A percentile compares a stretch with the other conserved stretches of the same genome.
Evolutionary conservation across 2,797 vertebrate genomes (phyloP).

Genomic region (Enteromius viviparus): DNA sequence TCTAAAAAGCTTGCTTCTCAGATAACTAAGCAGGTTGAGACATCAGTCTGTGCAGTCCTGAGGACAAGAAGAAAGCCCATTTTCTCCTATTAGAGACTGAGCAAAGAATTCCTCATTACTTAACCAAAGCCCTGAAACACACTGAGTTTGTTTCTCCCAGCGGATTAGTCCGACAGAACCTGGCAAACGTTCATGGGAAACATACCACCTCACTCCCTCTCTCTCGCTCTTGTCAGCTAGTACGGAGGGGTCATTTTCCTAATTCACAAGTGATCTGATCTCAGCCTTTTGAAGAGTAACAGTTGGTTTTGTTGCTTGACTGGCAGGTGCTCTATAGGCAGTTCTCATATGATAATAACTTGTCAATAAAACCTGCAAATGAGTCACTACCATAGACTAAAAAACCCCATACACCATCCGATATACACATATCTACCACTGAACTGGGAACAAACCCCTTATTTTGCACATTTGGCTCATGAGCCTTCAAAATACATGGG

Average conservation of each 20-base stretch:
- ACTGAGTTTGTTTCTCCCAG: slow-evolving; percentile 61
- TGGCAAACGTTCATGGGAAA: slow-evolving; percentile 68
- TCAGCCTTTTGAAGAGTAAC: slow-evolving; percentile 51
- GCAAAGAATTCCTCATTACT: slow-evolving; percentile 62
- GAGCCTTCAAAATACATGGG: neutral
- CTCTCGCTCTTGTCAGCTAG: slow-evolving; percentile 32
- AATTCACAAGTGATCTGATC: slow-evolving; percentile 54
- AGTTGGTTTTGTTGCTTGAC: slow-evolving; percentile 49
- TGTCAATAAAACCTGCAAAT: slow-evolving; percentile 48
- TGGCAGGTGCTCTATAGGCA: slow-evolving; percentile 40
- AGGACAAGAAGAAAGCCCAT: slow-evolving; percentile 31
- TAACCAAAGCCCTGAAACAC: slow-evolving; percentile 60
- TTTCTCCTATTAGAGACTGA: slow-evolving; percentile 48
- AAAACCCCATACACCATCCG: slow-evolving; percentile 7
- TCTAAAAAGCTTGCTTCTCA: slow-evolving; percentile 11
- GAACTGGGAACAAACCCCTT: neutral
- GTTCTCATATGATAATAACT: slow-evolving; percentile 49
- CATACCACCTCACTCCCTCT: slow-evolving; percentile 53
- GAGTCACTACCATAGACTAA: slow-evolving; percentile 45
- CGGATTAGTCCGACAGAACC: slow-evolving; percentile 64
- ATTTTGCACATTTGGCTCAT: slow-evolving; percentile 2
- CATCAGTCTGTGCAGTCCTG: neutral
- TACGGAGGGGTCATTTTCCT: slow-evolving; percentile 55
- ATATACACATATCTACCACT: neutral
- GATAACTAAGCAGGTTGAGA: slow-evolving; percentile 32